Percentiles rank a stretch among this genome's conserved stretches.
These are phyloP conservation scores for Microctonus hyperodae DNA, from an alignment of 2,888 invertebrate species.

Conservation along the genomic window DNA sequence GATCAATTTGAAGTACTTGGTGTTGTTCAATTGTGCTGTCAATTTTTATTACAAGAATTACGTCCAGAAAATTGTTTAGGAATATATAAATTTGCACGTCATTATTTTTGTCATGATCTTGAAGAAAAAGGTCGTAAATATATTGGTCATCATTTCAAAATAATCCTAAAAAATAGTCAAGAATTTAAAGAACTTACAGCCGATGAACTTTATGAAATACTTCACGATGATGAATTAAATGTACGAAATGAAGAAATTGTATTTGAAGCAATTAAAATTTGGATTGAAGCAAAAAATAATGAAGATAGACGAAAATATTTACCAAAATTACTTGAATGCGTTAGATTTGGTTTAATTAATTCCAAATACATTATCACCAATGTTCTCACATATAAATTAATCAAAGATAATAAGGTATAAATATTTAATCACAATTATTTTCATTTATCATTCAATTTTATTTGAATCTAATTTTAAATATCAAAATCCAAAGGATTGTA, in stretches of 20 bases:
- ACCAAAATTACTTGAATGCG: slow-evolving; percentile 70
- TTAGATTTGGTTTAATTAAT: slow-evolving; percentile 73
- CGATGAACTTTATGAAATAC: slow-evolving; percentile 71
- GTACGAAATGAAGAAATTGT: slow-evolving; percentile 76
- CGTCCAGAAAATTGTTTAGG: slow-evolving; percentile 74
- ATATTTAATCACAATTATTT: background rate
- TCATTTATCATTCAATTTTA: background rate
- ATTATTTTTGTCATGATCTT: slow-evolving; percentile 75
- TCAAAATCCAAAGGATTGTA: slow-evolving; percentile 64
- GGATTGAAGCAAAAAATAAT: slow-evolving; percentile 70
- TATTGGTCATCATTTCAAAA: slow-evolving; percentile 69
- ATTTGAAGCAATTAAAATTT: slow-evolving; percentile 76
- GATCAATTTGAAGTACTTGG: slow-evolving; percentile 78
- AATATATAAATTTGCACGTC: slow-evolving; percentile 74
- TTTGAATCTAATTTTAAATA: too few relatives aligned
- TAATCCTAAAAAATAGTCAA: slow-evolving; percentile 69
- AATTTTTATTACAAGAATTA: slow-evolving; percentile 71
- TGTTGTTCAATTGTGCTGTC: slow-evolving; percentile 75
- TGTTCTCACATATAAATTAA: slow-evolving; percentile 67
- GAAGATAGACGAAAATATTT: slow-evolving; percentile 64
- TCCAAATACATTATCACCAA: slow-evolving; percentile 68
- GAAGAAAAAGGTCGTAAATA: slow-evolving; percentile 70
- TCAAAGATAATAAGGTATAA: slow-evolving; percentile 66
- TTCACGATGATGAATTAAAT: slow-evolving; percentile 77
- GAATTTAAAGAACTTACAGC: slow-evolving; percentile 71